Percentiles rank a stretch among this genome's conserved stretches.
phyloP scores from a whole-genome alignment of 2,797 vertebrate genomes.

The Xenentodon cancila region DNA sequence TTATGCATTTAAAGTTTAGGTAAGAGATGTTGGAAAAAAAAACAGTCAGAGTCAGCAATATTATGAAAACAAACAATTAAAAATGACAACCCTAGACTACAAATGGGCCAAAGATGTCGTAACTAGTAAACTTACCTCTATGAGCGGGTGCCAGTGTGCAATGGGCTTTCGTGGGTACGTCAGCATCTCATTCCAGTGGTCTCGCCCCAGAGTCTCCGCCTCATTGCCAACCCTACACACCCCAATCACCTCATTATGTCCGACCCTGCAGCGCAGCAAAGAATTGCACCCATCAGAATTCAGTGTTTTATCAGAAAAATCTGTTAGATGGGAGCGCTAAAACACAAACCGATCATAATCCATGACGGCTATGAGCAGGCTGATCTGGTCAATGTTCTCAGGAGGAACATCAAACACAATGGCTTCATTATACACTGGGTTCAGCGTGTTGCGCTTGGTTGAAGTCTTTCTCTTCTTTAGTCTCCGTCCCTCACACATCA shows the following conservation, averaged over 20 bases:
- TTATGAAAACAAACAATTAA: no score
- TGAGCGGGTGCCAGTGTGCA: slow-evolving; percentile 95
- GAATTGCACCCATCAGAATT: neutral
- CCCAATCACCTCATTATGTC: slow-evolving; percentile 98
- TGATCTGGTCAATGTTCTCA: slow-evolving; percentile 98
- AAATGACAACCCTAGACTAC: no score
- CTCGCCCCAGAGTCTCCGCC: slow-evolving; percentile 91
- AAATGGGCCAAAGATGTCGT: neutral
- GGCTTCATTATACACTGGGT: slow-evolving; percentile 98
- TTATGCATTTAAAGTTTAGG: no score
- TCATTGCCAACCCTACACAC: slow-evolving; percentile 95
- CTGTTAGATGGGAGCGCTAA: neutral
- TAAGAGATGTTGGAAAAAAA: no score
- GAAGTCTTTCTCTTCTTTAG: slow-evolving; percentile 99
- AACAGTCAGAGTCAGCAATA: no score
- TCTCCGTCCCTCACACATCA: slow-evolving; percentile 96
- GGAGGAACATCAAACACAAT: slow-evolving; percentile 98
- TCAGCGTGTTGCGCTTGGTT: slow-evolving; percentile 97
- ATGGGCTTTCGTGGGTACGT: slow-evolving; percentile 96
- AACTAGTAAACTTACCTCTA: slow-evolving; percentile 86
- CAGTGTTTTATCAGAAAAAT: neutral
- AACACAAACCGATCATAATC: slow-evolving; percentile 93
- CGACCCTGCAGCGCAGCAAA: slow-evolving; percentile 88
- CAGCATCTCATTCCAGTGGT: slow-evolving; percentile 98
- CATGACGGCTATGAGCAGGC: slow-evolving; percentile 97